Base-by-base conservation (phyloP, 2,113 vertebrate genomes). In the Sclerurus mexicanus region DNA sequence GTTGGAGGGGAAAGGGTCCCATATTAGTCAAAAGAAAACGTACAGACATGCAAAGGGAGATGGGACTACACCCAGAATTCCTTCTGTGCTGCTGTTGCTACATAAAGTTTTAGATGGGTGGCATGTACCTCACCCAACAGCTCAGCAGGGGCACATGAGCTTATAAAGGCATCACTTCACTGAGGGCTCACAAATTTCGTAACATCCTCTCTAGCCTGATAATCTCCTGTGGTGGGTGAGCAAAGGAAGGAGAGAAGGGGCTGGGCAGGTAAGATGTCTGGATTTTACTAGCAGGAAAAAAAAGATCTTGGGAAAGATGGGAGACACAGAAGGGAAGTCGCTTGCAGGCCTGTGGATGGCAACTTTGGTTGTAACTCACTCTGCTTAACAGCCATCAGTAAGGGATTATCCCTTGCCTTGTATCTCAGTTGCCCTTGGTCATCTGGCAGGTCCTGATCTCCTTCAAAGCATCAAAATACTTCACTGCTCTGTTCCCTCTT, bases 151-250 rank as follows among this genome's bases (percentile, higher is more conserved):
- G n/a, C 30, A 52, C 10, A 0, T 7, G 2, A n/a, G 11, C 31
- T 71, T 31, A 5, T 3, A 19, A 56, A 72, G 18, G 25, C 35
- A 24, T 58, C 16, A 6, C 37, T 64, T 42, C 20, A 49, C 13
- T 15, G 6, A 73, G 23, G 35, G 30, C 27, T 81, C 37, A 33
- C 4, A 2, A 3, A 37, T 35, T 17, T 37, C 1, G 0, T 17
- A 21, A 39, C 63, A 31, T 25, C 22, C 28, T 68, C 63, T 75
- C 7, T 10, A 56, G 40, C 53, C 44, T 72, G 40, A 16, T 40
- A 49, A 60, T 37, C 11, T 22, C 5, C 62, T 49, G 33, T 1
- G 5, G 19, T 20, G 56, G 27, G 10, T 31, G 16, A 55, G 15
- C 10, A 27, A 66, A 24, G 55, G 21, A 40, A 10, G 55, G 21